A percentile compares a stretch with the other conserved stretches of the same genome.
Conservation (phyloP, 2,888 invertebrate species). For the Heliothis peltigera region DNA sequence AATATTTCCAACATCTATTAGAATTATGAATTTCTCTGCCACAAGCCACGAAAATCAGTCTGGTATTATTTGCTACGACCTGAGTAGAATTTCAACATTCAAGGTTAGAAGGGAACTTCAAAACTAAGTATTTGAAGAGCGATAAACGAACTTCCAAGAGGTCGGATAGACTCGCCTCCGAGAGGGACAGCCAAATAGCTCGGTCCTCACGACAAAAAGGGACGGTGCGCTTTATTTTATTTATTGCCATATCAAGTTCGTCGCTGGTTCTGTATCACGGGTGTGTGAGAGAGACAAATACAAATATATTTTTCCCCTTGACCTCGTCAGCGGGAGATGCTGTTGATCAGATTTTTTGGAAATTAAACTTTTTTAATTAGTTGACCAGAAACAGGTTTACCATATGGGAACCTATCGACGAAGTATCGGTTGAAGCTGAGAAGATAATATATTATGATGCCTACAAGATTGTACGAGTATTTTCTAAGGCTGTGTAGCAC, state of each 20-base stretch:
- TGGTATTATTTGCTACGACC: conserved; percentile 60
- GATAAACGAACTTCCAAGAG: conserved; percentile 81
- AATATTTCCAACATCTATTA: conserved; percentile 19
- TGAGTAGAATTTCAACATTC: conserved; percentile 79
- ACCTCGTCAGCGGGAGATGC: conserved; percentile 68
- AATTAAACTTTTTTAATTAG: conserved; percentile 69
- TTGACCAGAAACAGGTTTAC: conserved; percentile 60
- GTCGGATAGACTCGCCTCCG: conserved; percentile 70
- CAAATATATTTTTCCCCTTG: conserved; percentile 70
- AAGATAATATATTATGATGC: conserved; percentile 18
- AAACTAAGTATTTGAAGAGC: conserved; percentile 85
- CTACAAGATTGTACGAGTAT: conserved; percentile 8
- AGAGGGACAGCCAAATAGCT: conserved; percentile 67
- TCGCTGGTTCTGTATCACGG: conserved; percentile 70
- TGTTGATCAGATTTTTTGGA: conserved; percentile 70
- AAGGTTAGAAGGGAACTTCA: conserved; percentile 86
- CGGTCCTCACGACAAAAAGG: conserved; percentile 58
- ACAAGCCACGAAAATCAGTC: conserved; percentile 29
- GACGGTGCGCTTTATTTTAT: conserved; percentile 79
- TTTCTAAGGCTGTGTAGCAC: neutral
- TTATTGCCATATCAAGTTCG: conserved; percentile 87
- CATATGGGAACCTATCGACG: conserved; percentile 47
- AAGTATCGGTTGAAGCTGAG: conserved; percentile 20
- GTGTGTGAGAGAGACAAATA: conserved; percentile 76
- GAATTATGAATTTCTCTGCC: conserved; percentile 6